phyloP scores from a whole-genome alignment of 2,797 vertebrate species.

The Tangara arthus region DNA sequence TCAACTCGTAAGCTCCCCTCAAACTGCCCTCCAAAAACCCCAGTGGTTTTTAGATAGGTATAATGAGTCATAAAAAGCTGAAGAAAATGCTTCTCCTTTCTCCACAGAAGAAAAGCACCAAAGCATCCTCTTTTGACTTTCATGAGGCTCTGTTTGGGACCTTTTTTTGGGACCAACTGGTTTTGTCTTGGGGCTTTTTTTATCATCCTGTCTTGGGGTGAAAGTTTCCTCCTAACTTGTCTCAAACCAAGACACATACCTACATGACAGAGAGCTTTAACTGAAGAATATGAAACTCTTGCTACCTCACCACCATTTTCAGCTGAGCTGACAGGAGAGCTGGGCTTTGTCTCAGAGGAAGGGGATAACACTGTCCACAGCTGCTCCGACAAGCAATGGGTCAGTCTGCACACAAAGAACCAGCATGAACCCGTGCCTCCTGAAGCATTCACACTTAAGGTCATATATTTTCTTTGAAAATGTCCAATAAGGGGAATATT shows the following conservation, averaged over 20 bases:
- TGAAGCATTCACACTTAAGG: not conserved
- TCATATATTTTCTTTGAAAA: not conserved
- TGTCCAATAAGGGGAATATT: not conserved
- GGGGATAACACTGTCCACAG: not conserved
- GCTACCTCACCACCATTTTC: not conserved
- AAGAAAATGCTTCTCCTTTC: not conserved
- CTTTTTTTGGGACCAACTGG: not conserved
- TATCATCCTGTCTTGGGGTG: not conserved
- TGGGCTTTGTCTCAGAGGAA: not conserved
- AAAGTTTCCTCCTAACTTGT: not conserved
- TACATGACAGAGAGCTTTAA: not conserved
- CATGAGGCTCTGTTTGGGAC: not conserved
- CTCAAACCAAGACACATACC: not conserved
- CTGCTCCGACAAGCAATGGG: not conserved
- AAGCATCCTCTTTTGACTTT: not conserved
- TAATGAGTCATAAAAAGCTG: not conserved
- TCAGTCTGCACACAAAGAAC: not conserved
- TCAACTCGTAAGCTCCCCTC: not conserved
- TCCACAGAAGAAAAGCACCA: not conserved
- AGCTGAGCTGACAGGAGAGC: not conserved
- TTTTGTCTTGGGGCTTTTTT: not conserved
- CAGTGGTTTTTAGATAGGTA: not conserved
- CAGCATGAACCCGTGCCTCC: not conserved
- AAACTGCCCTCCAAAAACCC: not conserved
- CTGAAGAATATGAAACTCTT: not conserved